These are phyloP conservation scores for Talpa occidentalis DNA, from an alignment of 2,113 vertebrate genomes.

Conservation along the genomic window DNA sequence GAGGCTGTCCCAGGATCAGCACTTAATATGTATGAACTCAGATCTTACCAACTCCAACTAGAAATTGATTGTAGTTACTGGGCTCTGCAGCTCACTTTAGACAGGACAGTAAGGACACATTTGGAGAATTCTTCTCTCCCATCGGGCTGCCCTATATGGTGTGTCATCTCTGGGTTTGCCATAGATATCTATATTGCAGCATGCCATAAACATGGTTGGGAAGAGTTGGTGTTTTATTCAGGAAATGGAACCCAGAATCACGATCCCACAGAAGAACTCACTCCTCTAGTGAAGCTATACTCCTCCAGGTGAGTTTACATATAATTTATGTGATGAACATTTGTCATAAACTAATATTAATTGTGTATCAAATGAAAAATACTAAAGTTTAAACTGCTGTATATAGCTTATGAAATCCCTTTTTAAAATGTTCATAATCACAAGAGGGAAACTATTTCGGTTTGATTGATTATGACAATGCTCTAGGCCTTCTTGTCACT, in stretches of 20 bases:
- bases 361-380: slow-evolving; percentile 82
- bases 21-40: not conserved
- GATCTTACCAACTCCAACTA: not conserved
- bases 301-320: slow-evolving; percentile 78
- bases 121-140: not conserved
- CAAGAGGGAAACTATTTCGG: slow-evolving; percentile 31
- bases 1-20: not conserved
- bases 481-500: slow-evolving; percentile 1
- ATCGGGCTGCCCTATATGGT: too few species aligned
- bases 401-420: slow-evolving; percentile 84
- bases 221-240: slow-evolving; percentile 89
- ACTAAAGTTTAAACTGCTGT: slow-evolving; percentile 82
- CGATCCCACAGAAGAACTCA: slow-evolving; percentile 97
- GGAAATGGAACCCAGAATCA: slow-evolving; percentile 99
- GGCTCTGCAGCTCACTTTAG: not conserved
- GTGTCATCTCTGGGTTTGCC: too few species aligned
- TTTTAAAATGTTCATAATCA: slow-evolving; percentile 77
- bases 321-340: slow-evolving; percentile 78
- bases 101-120: not conserved
- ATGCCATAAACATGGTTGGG: too few species aligned
- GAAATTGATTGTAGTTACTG: not conserved
- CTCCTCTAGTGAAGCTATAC: slow-evolving; percentile 91
- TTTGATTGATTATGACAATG: not conserved
- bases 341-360: slow-evolving; percentile 81
- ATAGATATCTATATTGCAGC: too few species aligned